A percentile compares a stretch with the other conserved stretches of the same genome.
phyloP scores from a whole-genome alignment of 2,797 vertebrate genomes.

The Sylvilagus floridanus region DNA sequence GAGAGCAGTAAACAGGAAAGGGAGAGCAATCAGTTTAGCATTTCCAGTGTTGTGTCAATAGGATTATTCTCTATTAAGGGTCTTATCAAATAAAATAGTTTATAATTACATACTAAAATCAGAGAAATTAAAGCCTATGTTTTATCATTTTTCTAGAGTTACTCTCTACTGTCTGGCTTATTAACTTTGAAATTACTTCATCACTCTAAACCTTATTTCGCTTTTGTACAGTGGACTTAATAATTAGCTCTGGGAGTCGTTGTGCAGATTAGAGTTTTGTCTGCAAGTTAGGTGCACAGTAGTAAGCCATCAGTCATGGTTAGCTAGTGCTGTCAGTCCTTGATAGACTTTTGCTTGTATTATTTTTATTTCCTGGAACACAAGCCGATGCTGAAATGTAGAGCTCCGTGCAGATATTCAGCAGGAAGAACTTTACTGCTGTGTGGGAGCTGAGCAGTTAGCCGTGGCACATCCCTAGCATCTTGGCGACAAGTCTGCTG shows the following conservation, averaged over 20 bases:
- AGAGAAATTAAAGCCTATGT: constrained; percentile 31
- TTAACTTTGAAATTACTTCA: background rate
- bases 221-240: constrained; percentile 22
- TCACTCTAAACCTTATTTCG: background rate
- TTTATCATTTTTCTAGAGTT: constrained; percentile 1
- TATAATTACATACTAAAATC: background rate
- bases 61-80: background rate
- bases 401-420: background rate
- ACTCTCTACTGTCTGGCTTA: background rate
- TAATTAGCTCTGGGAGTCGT: background rate
- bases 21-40: background rate
- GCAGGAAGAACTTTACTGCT: background rate
- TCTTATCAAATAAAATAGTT: constrained; percentile 33
- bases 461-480: background rate
- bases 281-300: background rate
- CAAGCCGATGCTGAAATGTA: background rate
- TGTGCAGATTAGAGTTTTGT: background rate
- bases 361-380: background rate
- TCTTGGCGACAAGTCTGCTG: no score
- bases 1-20: constrained; percentile 11
- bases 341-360: background rate
- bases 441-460: background rate
- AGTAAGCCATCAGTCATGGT: background rate
- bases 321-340: background rate
- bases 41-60: background rate